Base-by-base conservation (phyloP, 92 coral and sea anemone species). In the Porites rus region DNA sequence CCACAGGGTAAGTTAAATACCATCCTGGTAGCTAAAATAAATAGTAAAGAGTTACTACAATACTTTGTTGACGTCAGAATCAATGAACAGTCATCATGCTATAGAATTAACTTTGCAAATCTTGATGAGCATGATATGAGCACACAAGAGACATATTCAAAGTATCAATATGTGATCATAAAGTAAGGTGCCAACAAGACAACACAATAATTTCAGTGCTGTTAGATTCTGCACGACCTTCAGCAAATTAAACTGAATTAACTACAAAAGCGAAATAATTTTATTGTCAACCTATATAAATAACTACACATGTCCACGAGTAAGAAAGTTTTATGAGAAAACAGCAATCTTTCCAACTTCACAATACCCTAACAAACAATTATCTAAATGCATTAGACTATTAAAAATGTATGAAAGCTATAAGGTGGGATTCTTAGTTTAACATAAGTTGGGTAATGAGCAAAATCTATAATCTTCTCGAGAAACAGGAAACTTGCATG, bases 51-150 rank as follows among this genome's bases (percentile, higher is more conserved):
- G 13, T 31, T 10, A 1, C 6, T 14, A 25, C 20, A 69, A 69
- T 20, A 28, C 16, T 70, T 70, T 70, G 18, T 10, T 70, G 21
- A 70, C 17, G 74, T 70, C 74, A 31, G 74, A 70, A 16, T 70
- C 53, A 31, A 70, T 2, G 53, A 53, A n/a, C n/a, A 11, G 12
- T 50, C 51, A 51, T 51, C 17, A 70, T 31, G 14, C 7, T 10
- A 18, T 72, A 6, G 18, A 14, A 11, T 50, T 72, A 72, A 50
- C 19, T 18, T 19, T 72, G 50, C 61, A 53, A 46, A 8, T 18
- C 25, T 72, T 38, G 6, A 43, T 38, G 51, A 18, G 21, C 51
- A 18, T 19, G 28, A 72, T 51, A 72, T 72, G 14, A n/a, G 28
- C 76, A 72, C 9, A 53, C 60, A 38, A 19, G 51, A 24, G 8